Evolutionary conservation across 2,888 invertebrate species (phyloP), one percentile per base, ranked within the genome.

Genomic region (Baccha elongata): DNA sequence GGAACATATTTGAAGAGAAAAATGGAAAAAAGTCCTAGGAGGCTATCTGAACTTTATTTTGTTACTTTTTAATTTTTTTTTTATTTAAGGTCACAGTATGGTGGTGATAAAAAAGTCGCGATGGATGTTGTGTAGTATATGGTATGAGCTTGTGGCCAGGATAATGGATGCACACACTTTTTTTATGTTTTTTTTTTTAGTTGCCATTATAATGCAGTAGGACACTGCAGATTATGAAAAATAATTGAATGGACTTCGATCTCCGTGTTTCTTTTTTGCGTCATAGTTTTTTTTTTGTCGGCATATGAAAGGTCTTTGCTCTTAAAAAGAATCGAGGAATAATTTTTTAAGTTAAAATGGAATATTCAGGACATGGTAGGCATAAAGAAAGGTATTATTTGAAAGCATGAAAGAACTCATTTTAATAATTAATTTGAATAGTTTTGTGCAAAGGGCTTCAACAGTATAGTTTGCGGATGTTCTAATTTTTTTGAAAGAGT

Each of bases 161-260:
- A 76, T 76, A 76, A 69, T 69, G 68, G 69, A 69, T 76, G 69
- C 13, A 50, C 62, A 75, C 53, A 53, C 62, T 46, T 48, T 42
- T 53, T 62, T 48, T 46, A 4, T 29, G 29, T 64, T 29, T 26
- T 65, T 19, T 53, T 53, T 55, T 32, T 53, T 40, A 13, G 23
- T 46, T 52, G 40, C 32, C 42, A 46, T 60, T 75, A 62, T 69
- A 80, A 80, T 80, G 79, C 79, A 74, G 80, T 74, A 37, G 80
- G 50, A 69, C 46, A 80, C 64, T 80, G 80, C 80, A 58, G 80
- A 64, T 80, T 80, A 64, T 80, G 74, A 65, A 74, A 74, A 74
- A 80, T 80, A 80, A 80, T 80, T 80, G 80, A 80, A 80, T 80
- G 69, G 69, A 55, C 68, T 74, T 80, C 80, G 80, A 80, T 80